Percentiles rank a stretch among this genome's conserved stretches.
Conservation (phyloP, 2,797 vertebrate genomes). For the Pitangus sulphuratus region DNA sequence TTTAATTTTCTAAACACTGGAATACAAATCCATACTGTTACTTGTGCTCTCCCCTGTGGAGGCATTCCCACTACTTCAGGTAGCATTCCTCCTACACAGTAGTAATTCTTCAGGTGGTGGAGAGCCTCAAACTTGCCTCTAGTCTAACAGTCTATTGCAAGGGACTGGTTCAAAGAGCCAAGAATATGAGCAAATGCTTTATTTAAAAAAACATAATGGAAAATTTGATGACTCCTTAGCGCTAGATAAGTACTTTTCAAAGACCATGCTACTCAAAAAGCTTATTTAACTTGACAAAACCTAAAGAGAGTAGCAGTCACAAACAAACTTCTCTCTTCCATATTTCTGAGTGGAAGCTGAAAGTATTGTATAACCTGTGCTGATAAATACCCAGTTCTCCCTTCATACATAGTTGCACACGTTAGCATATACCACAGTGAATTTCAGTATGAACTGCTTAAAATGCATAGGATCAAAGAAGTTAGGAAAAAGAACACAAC, state of each 20-base stretch:
- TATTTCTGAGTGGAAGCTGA: background rate
- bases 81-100: background rate
- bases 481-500: background rate
- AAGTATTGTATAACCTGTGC: background rate
- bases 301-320: background rate
- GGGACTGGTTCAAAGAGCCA: background rate
- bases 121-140: background rate
- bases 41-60: background rate
- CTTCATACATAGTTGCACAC: accelerated
- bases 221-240: background rate
- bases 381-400: background rate
- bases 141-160: background rate
- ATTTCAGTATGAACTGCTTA: background rate
- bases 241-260: background rate
- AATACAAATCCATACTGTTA: background rate
- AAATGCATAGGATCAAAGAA: background rate
- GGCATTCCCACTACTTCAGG: background rate
- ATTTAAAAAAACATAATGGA: background rate
- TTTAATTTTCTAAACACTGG: background rate
- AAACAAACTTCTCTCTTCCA: background rate
- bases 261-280: background rate
- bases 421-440: background rate
- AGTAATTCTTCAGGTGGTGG: background rate
- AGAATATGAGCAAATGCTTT: background rate
- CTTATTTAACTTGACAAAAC: background rate